Base-by-base conservation (phyloP, 2,888 invertebrate genomes). In the Muscina levida region DNA sequence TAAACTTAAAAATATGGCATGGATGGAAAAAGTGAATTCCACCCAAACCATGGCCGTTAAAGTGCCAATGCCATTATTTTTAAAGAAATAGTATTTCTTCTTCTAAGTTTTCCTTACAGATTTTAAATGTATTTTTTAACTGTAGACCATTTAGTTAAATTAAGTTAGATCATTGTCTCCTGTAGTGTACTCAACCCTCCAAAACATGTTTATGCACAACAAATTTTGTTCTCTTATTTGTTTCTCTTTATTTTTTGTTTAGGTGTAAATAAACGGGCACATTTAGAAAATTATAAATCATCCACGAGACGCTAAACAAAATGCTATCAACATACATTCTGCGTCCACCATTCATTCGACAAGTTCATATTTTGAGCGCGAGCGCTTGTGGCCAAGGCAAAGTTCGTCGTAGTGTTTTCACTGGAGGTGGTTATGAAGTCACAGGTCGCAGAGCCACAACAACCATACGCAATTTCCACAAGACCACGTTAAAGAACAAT, bases 261-360 rank as follows among this genome's bases (percentile, higher is more conserved):
- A 42, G 46, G 17, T 53, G 1, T 53, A 22, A 31, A 5, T 31
- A 31, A 8, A 48, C 1, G 11, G 2, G 10, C 10, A 19, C 19
- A 48, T 10, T 24, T 19, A 15, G 46, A 15, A n/a, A 11, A 1
- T 22, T 19, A 51, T 17, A 46, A 15, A 19, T 22, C 51, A 51
- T 51, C 19, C 51, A 51, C 11, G 24, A 53, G 1, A 1, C 53
- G 22, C 13, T 24, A 19, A 26, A 46, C n/a, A 70, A 51, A n/a
- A 80, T 80, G 70, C 51, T 76, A 53, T 72, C 68, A 13, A 48
- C 56, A 39, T 62, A 71, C 46, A 15, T 19, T 22, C 19, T 72
- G 8, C 57, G 51, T 8, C 37, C 46, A 81, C 46, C 72, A 75
- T n/a, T 74, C 11, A 44, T 62, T 48, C 74, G 77, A 81, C 77